Conservation (phyloP, 92 coral and sea anemone species). For the Montipora capitata region DNA sequence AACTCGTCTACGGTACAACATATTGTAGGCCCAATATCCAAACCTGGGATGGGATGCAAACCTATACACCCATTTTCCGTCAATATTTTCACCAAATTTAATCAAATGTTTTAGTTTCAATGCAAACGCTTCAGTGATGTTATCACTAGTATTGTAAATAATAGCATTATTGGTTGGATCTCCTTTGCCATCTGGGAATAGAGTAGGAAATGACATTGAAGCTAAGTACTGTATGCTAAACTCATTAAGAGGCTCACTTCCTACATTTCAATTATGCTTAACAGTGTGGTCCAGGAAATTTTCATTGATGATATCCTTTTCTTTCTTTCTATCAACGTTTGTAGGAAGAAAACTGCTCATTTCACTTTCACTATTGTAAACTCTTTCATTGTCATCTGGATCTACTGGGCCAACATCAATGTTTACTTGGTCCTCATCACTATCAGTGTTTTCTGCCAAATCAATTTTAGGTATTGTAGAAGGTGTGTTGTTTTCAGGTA, state of each 20-base stretch:
- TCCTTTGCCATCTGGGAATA: conserved; percentile 67
- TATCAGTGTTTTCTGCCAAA: conserved; percentile 33
- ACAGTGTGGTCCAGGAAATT: conserved; percentile 17
- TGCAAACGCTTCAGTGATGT: conserved; percentile 47
- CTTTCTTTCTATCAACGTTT: conserved; percentile 47
- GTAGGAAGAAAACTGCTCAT: conserved; percentile 80
- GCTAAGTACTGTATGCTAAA: conserved; percentile 40
- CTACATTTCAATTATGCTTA: conserved; percentile 58
- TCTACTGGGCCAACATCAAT: conserved; percentile 73
- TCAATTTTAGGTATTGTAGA: not conserved
- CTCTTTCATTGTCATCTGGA: conserved; percentile 65
- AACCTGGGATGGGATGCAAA: conserved; percentile 63
- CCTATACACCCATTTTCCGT: conserved; percentile 63
- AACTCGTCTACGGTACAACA: conserved; percentile 52
- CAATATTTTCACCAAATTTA: conserved; percentile 60
- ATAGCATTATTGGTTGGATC: conserved; percentile 72
- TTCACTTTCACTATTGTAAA: conserved; percentile 70
- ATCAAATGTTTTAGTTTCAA: conserved; percentile 59
- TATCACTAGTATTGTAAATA: conserved; percentile 25
- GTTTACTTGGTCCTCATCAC: conserved; percentile 45
- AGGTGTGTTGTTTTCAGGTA: too few species aligned
- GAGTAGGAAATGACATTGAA: conserved; percentile 78
- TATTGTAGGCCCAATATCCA: conserved; percentile 69
- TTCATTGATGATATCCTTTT: conserved; percentile 37
- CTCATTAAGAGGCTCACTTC: conserved; percentile 69